These are phyloP conservation scores for Conger conger DNA, from an alignment of 2,113 vertebrate species.

Conservation along the genomic window DNA sequence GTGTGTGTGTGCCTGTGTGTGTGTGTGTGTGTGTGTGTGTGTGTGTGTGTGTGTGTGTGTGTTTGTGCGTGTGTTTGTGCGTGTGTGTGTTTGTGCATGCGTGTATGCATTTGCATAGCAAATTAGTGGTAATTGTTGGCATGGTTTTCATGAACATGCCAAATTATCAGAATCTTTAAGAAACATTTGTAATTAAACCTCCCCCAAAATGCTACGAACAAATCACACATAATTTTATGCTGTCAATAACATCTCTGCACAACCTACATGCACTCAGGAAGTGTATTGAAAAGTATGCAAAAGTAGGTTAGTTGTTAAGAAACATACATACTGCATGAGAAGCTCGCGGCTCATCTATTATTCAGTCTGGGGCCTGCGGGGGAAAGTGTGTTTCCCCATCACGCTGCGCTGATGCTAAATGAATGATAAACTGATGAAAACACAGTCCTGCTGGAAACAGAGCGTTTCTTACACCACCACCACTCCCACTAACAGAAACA, in stretches of 20 bases:
- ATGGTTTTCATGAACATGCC: no score
- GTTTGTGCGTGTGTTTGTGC: no score
- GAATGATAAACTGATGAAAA: background rate
- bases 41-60: no score
- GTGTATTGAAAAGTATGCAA: background rate
- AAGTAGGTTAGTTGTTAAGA: background rate
- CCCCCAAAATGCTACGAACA: background rate
- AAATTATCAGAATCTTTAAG: no score
- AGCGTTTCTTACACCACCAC: background rate
- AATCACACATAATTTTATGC: background rate
- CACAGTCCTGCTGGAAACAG: background rate
- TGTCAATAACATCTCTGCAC: background rate
- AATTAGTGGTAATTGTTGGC: no score
- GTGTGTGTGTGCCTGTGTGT: no score
- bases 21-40: no score
- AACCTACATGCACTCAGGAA: background rate
- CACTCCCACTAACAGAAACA: background rate
- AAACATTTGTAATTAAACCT: background rate
- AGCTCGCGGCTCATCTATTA: background rate
- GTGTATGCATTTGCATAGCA: no score
- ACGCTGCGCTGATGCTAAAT: background rate
- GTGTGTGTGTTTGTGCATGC: no score
- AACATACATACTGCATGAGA: conserved; percentile 5
- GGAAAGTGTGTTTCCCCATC: background rate
- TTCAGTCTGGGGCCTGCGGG: background rate